These are phyloP conservation scores for Drosophila incognita DNA, from an alignment of 2,888 invertebrate species.

Conservation along the genomic window DNA sequence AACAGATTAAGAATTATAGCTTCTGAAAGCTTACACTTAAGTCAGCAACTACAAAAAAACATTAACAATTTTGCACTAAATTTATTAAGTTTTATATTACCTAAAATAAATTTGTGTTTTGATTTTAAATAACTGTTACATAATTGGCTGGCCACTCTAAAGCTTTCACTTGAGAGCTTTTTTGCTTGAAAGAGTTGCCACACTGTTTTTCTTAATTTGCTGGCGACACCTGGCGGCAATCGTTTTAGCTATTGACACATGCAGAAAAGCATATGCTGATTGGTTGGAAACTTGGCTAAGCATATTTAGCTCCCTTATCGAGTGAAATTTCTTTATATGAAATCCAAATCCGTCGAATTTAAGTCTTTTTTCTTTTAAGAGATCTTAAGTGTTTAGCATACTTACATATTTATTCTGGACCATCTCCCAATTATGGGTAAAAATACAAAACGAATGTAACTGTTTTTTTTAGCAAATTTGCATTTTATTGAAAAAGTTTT, in stretches of 20 bases:
- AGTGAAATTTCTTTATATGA: not conserved
- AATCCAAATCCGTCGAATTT: not conserved
- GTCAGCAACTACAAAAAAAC: not conserved
- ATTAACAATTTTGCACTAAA: not conserved
- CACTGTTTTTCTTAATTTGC: not conserved
- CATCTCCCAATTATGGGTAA: not conserved
- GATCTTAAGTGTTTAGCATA: not conserved
- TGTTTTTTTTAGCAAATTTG: slow-evolving; percentile 34
- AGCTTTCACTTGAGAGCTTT: slow-evolving; percentile 12
- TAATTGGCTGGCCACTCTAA: slow-evolving; percentile 16
- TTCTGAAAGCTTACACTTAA: too few species aligned
- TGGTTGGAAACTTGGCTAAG: slow-evolving; percentile 17
- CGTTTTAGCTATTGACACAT: rapidly evolving
- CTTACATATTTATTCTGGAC: too few species aligned
- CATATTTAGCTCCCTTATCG: not conserved
- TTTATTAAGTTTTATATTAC: rapidly evolving
- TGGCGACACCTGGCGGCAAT: slow-evolving; percentile 22
- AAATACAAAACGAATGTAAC: not conserved
- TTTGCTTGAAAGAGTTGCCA: not conserved
- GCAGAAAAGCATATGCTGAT: rapidly evolving
- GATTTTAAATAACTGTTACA: slow-evolving; percentile 4
- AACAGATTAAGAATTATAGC: not conserved
- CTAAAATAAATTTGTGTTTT: not conserved
- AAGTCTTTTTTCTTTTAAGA: not conserved
- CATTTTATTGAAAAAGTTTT: slow-evolving; percentile 55